Conservation (phyloP, 2,888 invertebrate species). For the Dorcus parallelipipedus region DNA sequence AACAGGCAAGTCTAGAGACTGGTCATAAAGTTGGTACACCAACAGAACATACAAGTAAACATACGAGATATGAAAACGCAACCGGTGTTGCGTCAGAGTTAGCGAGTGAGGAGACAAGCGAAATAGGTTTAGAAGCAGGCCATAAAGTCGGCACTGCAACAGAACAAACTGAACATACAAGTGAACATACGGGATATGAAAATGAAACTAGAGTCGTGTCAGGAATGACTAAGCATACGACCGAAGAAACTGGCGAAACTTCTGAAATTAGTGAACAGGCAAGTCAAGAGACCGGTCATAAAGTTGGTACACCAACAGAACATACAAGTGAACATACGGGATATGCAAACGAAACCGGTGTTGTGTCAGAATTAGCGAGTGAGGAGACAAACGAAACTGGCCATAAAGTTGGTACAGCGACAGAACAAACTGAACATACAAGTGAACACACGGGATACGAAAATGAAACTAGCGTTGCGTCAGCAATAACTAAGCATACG, state of each 20-base stretch:
- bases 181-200: not conserved
- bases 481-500: not conserved
- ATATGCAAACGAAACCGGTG: not conserved
- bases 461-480: not conserved
- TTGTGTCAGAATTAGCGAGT: not conserved
- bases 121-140: not conserved
- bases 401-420: too few species aligned
- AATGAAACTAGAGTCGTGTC: not conserved
- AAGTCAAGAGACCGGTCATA: too few species aligned
- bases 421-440: too few species aligned
- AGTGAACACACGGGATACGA: not conserved
- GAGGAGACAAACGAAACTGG: too few species aligned
- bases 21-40: not conserved
- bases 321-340: not conserved
- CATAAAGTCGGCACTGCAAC: not conserved
- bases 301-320: not conserved
- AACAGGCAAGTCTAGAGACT: not conserved
- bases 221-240: not conserved
- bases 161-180: conserved; percentile 1
- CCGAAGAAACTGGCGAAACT: not conserved
- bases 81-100: not conserved
- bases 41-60: conserved; percentile 4
- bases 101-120: not conserved
- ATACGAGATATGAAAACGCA: not conserved
- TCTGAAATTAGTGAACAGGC: not conserved